phyloP scores from a whole-genome alignment of 2,888 invertebrate species.

The Trachelus tabidus region DNA sequence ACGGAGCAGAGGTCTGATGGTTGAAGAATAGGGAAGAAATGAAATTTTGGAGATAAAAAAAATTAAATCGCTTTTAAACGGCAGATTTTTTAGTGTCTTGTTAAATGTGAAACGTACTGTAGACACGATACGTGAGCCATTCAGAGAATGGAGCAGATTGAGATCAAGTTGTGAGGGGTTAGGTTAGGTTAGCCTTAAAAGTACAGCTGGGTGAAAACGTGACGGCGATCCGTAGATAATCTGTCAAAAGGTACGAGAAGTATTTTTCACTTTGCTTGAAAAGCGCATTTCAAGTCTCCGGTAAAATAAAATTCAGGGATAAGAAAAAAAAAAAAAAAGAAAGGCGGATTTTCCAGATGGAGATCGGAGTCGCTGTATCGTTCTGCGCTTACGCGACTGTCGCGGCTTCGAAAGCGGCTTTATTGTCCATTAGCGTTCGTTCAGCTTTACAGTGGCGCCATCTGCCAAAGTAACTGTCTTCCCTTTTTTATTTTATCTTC shows the following conservation, averaged over 20 bases:
- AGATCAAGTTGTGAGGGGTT: conserved; percentile 26
- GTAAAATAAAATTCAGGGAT: neutral
- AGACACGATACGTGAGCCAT: conserved; percentile 21
- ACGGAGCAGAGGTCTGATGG: no score
- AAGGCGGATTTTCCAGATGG: neutral
- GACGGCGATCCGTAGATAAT: conserved; percentile 39
- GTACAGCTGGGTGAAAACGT: conserved; percentile 37
- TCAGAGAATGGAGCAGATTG: conserved; percentile 24
- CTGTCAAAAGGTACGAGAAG: neutral
- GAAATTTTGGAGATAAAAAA: no score
- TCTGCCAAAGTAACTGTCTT: no score
- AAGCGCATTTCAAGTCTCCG: neutral
- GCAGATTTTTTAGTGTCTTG: no score
- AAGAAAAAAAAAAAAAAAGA: no score
- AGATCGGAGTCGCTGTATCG: neutral
- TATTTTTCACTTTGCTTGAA: neutral
- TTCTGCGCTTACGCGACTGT: no score
- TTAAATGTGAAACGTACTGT: conserved; percentile 2
- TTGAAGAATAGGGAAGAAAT: no score
- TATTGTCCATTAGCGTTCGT: conserved; percentile 30
- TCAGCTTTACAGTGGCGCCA: conserved; percentile 1
- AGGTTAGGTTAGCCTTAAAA: conserved; percentile 25
- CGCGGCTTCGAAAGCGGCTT: conserved; percentile 22
- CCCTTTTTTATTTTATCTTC: no score
- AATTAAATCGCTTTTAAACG: no score